Base-by-base conservation (phyloP, 2,113 vertebrate species). In the Eulacestoma nigropectus region DNA sequence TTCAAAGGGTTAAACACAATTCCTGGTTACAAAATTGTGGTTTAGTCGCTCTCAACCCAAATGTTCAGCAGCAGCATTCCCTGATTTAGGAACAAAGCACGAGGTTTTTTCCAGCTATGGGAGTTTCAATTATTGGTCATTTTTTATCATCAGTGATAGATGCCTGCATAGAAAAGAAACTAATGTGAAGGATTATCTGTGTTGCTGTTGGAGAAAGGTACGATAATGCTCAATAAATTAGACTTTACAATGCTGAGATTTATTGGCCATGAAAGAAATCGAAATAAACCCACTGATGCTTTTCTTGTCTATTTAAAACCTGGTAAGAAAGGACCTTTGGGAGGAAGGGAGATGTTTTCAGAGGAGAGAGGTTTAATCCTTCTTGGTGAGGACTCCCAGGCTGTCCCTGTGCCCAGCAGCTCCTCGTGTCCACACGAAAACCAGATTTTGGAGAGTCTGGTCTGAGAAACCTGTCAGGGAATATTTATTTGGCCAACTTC, bases 171-270 rank as follows among this genome's bases (percentile, higher is more conserved):
- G 72, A 25, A 83, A 70, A 81, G 89, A 82, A 89, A 92, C 8
- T 77, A 42, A 53, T 82, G 70, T 94, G 90, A 93, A 86, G 82
- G 86, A 92, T 81, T 92, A 67, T 80, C 57, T 74, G 52, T 84
- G 85, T 92, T 89, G 84, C 74, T 87, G 67, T 41, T 93, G 39
- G 52, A 89, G 89, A 87, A 56, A 96, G 87, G 57, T 23, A 80
- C 23, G 14, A 70, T 95, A 80, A 92, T 75, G 46, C 75, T 96
- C 94, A 91, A 92, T 90, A 95, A 95, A 94, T 93, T 89, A 93
- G 77, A 39, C 79, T 76, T 91, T 77, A 78, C 37, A 57, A 50
- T 33, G 49, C 74, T 68, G 72, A 85, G 87, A 95, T 93, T 89
- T 93, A 96, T 93, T 97, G 75, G 81, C 55, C 0, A 1, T 90